These are phyloP conservation scores for Leuciscus idus DNA, from an alignment of 2,113 vertebrate genomes.

Conservation along the genomic window DNA sequence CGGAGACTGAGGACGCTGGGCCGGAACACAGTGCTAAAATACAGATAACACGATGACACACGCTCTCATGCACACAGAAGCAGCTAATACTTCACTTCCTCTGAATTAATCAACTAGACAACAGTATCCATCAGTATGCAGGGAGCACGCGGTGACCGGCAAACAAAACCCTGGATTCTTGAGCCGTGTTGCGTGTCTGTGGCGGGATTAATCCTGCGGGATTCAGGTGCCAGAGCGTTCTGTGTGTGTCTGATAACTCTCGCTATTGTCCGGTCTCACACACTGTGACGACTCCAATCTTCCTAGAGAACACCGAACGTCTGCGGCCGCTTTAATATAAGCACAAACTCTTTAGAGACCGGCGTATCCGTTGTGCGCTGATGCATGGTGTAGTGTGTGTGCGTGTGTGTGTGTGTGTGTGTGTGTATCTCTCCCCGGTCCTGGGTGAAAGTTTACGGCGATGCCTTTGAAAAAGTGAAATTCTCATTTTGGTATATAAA, in stretches of 20 bases:
- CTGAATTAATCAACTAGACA: conserved; percentile 41
- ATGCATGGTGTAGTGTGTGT: neutral
- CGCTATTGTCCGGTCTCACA: conserved; percentile 65
- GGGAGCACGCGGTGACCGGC: neutral
- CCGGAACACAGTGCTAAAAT: neutral
- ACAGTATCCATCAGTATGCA: conserved; percentile 42
- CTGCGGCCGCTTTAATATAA: neutral
- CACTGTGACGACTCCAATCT: conserved; percentile 15
- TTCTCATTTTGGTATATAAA: conserved; percentile 30
- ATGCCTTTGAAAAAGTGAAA: conserved; percentile 21
- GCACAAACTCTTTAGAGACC: conserved; percentile 8
- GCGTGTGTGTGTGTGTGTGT: neutral
- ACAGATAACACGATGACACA: conserved; percentile 3
- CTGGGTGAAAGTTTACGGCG: neutral
- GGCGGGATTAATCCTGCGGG: conserved; percentile 67
- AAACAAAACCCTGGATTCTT: conserved; percentile 9
- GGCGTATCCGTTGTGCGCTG: neutral
- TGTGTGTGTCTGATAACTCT: conserved; percentile 77
- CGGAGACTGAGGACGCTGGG: neutral
- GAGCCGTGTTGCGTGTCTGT: conserved; percentile 57
- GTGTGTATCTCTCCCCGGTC: neutral
- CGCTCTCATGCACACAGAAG: neutral
- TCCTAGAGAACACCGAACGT: neutral
- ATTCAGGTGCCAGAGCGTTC: conserved; percentile 67
- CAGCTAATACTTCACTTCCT: neutral